Percentiles rank a stretch among this genome's conserved stretches.
phyloP scores from a whole-genome alignment of 2,797 vertebrate species.

The Sciurus vulgaris region DNA sequence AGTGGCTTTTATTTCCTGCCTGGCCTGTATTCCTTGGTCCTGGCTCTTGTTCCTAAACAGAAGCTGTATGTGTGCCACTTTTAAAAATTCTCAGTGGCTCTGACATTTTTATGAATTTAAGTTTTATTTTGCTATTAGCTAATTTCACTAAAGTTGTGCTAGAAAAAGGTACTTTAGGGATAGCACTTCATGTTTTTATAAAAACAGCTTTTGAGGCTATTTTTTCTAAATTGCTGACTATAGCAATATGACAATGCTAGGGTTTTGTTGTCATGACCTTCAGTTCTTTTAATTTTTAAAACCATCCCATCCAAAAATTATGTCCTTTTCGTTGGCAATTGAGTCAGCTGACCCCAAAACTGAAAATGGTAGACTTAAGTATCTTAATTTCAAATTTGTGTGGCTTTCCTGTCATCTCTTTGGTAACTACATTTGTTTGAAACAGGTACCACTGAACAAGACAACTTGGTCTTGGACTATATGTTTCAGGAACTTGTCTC shows the following conservation, averaged over 20 bases:
- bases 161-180: background rate
- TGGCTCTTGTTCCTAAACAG: background rate
- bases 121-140: background rate
- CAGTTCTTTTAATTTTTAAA: slow-evolving; percentile 50
- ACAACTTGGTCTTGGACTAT: background rate
- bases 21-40: background rate
- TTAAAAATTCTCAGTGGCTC: background rate
- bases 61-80: background rate
- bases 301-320: background rate
- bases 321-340: slow-evolving; percentile 9
- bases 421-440: slow-evolving; percentile 24
- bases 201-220: background rate
- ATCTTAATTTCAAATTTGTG: slow-evolving; percentile 6
- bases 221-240: slow-evolving; percentile 25
- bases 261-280: background rate
- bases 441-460: background rate
- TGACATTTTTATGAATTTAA: slow-evolving; percentile 13
- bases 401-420: slow-evolving; percentile 7
- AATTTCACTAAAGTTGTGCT: background rate
- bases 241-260: slow-evolving; percentile 27
- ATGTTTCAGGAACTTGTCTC: slow-evolving; percentile 7
- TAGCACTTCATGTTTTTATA: slow-evolving; percentile 38
- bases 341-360: background rate
- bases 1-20: background rate
- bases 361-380: background rate